Conservation (phyloP, 2,888 invertebrate species). For the Cataglyphis rosenhaueri region DNA sequence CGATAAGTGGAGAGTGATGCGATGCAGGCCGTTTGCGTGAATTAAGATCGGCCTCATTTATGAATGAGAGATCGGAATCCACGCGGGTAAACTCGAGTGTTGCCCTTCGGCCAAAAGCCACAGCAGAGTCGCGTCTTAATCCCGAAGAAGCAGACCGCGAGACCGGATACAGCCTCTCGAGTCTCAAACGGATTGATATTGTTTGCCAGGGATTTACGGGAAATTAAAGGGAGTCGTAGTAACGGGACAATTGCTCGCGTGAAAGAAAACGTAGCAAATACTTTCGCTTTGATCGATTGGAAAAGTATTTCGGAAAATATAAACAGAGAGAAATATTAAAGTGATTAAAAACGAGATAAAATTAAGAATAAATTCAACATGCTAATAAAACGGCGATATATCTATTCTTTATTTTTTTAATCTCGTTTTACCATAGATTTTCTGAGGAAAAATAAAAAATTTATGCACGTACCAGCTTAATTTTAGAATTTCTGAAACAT, state of each 20-base stretch:
- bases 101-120: constrained; percentile 4
- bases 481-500: constrained; percentile 13
- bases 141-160: constrained; percentile 38
- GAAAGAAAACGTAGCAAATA: background rate
- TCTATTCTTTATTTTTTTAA: background rate
- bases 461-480: background rate
- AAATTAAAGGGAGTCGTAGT: constrained; percentile 11
- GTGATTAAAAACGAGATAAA: background rate
- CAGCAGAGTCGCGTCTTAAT: constrained; percentile 39
- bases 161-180: constrained; percentile 64
- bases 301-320: background rate
- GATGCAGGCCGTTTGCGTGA: constrained; percentile 66
- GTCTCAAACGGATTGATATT: constrained; percentile 37
- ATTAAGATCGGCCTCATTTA: constrained; percentile 65
- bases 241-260: background rate
- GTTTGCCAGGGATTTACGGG: constrained; percentile 40
- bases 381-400: background rate
- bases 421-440: background rate
- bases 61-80: constrained; percentile 58
- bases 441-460: background rate
- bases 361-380: background rate
- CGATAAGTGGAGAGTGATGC: constrained; percentile 71
- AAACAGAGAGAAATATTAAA: background rate
- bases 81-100: constrained; percentile 56
- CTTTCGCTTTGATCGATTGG: background rate